Evolutionary conservation across 2,113 vertebrate genomes (phyloP).

Genomic region (Ophiodon elongatus): DNA sequence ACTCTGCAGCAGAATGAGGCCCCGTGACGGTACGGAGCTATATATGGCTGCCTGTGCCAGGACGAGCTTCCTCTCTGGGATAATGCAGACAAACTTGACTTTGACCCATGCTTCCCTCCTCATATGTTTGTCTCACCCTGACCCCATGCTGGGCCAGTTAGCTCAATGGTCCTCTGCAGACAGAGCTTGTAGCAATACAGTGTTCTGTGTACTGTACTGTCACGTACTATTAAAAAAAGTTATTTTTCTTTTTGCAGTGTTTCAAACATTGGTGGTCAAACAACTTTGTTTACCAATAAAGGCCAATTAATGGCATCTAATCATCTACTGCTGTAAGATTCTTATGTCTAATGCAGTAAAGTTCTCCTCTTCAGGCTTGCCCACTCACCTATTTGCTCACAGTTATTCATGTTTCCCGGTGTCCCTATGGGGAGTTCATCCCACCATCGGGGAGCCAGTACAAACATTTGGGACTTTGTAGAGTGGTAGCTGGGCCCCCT

Average conservation of each 20-base stretch:
- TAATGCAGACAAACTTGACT: slow-evolving; percentile 2
- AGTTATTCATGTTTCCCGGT: too few species aligned
- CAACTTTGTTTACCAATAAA: too few species aligned
- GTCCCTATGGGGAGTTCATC: too few species aligned
- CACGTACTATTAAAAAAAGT: not conserved
- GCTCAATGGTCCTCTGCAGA: not conserved
- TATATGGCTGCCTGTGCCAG: not conserved
- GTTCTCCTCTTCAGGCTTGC: too few species aligned
- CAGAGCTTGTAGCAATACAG: not conserved
- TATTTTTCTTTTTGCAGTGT: not conserved
- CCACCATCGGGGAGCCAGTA: too few species aligned
- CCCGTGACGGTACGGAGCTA: not conserved
- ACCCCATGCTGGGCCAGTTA: not conserved
- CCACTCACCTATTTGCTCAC: too few species aligned
- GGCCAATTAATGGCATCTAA: too few species aligned
- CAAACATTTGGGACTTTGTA: too few species aligned
- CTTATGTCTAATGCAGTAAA: too few species aligned
- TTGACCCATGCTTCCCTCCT: too few species aligned
- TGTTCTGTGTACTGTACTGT: not conserved
- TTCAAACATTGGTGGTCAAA: not conserved
- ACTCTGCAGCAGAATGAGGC: not conserved
- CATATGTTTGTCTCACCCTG: not conserved
- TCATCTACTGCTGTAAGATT: too few species aligned
- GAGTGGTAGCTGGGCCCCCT: too few species aligned
- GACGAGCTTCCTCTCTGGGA: not conserved